A percentile compares a stretch with the other conserved stretches of the same genome.
These are phyloP conservation scores for Cantharis nigra DNA, from an alignment of 2,888 invertebrate genomes.

Conservation along the genomic window DNA sequence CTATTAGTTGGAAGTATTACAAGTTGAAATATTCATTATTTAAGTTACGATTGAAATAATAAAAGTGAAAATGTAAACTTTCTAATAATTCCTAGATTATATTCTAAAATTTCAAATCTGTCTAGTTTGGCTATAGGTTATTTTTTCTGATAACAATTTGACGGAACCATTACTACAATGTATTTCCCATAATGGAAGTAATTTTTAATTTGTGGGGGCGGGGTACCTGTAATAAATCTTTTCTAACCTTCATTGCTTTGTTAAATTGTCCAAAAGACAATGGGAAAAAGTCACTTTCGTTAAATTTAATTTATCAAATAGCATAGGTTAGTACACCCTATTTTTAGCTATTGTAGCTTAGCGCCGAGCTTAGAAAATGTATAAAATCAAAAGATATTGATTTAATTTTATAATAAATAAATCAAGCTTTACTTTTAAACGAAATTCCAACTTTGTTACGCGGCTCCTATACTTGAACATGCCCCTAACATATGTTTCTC, in stretches of 20 bases:
- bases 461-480: slow-evolving; percentile 14
- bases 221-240: background rate
- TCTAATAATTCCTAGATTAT: background rate
- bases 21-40: background rate
- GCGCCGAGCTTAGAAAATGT: background rate
- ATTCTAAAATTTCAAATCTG: background rate
- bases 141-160: no score
- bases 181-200: background rate
- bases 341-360: no score
- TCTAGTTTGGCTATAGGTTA: background rate
- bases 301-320: no score
- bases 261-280: background rate
- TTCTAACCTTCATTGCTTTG: background rate
- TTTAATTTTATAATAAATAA: slow-evolving; percentile 28
- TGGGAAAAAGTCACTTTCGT: no score
- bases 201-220: background rate
- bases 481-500: slow-evolving; percentile 21
- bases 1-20: background rate
- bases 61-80: background rate
- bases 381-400: slow-evolving; percentile 16
- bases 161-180: background rate
- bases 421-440: slow-evolving; percentile 24
- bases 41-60: background rate
- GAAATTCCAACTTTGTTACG: slow-evolving; percentile 18
- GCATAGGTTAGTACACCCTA: no score